Evolutionary conservation across 2,888 invertebrate genomes (phyloP), one percentile per base, ranked within the genome.

Genomic region (Ectropis crepuscularia): DNA sequence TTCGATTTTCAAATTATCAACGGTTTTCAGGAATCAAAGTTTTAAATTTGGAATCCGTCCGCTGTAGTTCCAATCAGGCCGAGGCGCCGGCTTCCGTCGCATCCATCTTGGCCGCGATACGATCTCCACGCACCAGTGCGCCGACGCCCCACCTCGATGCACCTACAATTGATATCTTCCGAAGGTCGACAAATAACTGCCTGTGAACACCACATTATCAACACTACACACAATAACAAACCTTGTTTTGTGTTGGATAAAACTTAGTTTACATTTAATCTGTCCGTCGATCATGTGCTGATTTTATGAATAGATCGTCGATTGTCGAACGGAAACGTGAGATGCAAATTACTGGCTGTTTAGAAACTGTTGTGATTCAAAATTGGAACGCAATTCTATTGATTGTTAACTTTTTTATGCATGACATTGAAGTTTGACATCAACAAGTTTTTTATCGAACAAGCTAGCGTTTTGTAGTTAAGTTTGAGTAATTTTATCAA

Each of bases 131-230:
- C 80, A 72, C 80, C 81, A 85, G 79, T 76, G 86, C 79, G 69
- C 63, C 64, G 70, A 74, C 74, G 73, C 79, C 74, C 78, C 77
- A 77, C 80, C 80, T 79, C 76, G 74, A 78, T 78, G 80, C 74
- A 73, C 71, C 76, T 79, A 88, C 90, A 90, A 91, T 90, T 91
- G 90, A 90, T 90, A 90, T 87, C 82, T 87, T 83, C 86, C 89
- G 90, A 90, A 90, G 91, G 90, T 87, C 89, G 82, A 80, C 82
- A 86, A 88, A 88, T 89, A 88, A 84, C 84, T 86, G 75, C 79
- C 79, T 73, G 71, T 69, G 72, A 72, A 70, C 69, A 63, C 65
- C 65, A 55, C 55, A 71, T 64, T 65, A 67, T 60, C 36, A 57
- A 41, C 48, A 10, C 28, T 50, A 47, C 46, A 47, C 7, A 11